Conservation (phyloP, 92 coral and sea anemone genomes). For the Palythoa grandiflora region DNA sequence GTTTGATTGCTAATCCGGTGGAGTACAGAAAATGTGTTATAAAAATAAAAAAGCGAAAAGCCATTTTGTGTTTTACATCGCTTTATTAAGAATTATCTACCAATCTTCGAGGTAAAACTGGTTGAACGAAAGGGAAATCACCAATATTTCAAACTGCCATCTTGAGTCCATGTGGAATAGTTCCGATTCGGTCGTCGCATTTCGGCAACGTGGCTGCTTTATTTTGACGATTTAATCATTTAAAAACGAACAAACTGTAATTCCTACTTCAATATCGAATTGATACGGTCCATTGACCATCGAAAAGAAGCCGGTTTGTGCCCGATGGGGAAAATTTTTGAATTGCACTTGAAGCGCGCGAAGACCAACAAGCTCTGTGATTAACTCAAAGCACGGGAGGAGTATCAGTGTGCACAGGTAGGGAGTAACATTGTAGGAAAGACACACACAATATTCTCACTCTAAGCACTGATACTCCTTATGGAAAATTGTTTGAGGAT, state of each 20-base stretch:
- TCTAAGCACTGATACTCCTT: background rate
- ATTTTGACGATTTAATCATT: background rate
- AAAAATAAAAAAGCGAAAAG: background rate
- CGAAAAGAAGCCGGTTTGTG: conserved; percentile 15
- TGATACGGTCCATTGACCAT: conserved; percentile 30
- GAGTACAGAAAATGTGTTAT: background rate
- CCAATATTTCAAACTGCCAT: conserved; percentile 34
- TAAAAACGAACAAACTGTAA: background rate
- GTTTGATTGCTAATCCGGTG: conserved; percentile 1
- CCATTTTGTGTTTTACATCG: conserved; percentile 25
- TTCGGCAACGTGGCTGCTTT: background rate
- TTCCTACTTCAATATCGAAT: conserved; percentile 3
- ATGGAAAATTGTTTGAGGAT: conserved; percentile 27
- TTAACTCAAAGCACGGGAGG: background rate
- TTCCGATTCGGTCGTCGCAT: conserved; percentile 15
- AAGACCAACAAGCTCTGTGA: conserved; percentile 13
- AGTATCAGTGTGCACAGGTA: background rate
- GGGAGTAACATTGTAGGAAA: background rate
- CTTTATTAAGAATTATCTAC: conserved; percentile 10
- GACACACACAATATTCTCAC: background rate
- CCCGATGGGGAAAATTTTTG: background rate
- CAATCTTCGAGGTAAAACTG: conserved; percentile 24
- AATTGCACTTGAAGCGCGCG: conserved; percentile 6
- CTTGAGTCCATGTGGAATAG: background rate
- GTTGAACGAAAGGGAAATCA: conserved; percentile 8